A percentile compares a stretch with the other conserved stretches of the same genome.
phyloP scores from a whole-genome alignment of 2,113 vertebrate genomes.

The Megaceryle maxima region DNA sequence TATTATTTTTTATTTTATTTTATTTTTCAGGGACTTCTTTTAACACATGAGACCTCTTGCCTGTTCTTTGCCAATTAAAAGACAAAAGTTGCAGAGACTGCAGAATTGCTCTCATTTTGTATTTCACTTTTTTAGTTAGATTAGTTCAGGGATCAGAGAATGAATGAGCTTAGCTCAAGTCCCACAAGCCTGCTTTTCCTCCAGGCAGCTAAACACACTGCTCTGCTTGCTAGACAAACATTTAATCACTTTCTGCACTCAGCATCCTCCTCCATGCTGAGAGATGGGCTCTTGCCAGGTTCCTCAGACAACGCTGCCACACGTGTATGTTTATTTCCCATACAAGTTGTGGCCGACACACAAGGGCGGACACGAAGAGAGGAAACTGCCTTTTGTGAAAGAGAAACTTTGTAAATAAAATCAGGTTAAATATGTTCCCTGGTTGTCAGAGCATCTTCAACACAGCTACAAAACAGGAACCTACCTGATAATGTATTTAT shows the following conservation, averaged over 20 bases:
- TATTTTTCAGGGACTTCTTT: not conserved
- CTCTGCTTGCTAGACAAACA: constrained; percentile 34
- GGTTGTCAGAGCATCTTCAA: not conserved
- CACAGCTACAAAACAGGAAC: not conserved
- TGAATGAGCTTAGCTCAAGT: constrained; percentile 30
- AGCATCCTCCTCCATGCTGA: not conserved
- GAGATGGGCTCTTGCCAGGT: constrained; percentile 4
- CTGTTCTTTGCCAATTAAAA: not conserved
- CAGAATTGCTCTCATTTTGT: constrained; percentile 3
- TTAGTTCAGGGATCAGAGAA: constrained; percentile 55
- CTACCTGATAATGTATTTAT: rapidly evolving
- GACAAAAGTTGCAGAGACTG: not conserved
- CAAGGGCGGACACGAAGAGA: not conserved
- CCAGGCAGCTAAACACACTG: constrained; percentile 15
- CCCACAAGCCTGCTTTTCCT: constrained; percentile 33
- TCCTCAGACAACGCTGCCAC: not conserved
- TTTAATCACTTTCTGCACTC: constrained; percentile 32
- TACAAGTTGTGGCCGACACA: rapidly evolving
- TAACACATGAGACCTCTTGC: not conserved
- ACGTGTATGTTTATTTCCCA: not conserved
- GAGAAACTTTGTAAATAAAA: not conserved
- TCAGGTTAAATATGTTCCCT: not conserved
- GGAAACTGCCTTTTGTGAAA: not conserved
- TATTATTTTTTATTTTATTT: not conserved
- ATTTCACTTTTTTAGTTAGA: constrained; percentile 18